Base-by-base conservation (phyloP, 2,888 invertebrate species). In the Pyrrhia umbra region DNA sequence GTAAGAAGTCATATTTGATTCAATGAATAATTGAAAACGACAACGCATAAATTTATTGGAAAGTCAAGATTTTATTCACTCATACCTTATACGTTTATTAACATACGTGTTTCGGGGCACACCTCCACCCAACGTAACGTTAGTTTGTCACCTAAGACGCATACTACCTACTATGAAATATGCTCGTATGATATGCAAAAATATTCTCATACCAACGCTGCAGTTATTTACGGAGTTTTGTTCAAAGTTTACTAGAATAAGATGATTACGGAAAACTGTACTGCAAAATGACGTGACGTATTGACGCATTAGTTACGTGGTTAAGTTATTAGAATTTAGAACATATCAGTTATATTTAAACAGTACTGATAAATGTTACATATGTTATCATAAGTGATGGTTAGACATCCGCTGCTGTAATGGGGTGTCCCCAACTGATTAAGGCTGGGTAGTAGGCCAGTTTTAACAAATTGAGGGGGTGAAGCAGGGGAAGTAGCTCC, bases 191-290 rank as follows among this genome's bases (percentile, higher is more conserved):
- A 65, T 20, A 9, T 23, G 43, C 15, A 43, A 20, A 34, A 58
- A 46, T 52, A 59, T 59, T 54, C 46, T 45, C 46, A 57, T 60
- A 25, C 40, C n/a, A 30, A 20, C 39, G 15, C 6, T 18, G 55
- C 39, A 43, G 37, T 42, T 57, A 45, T 34, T 57, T 71, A 75
- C 45, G 25, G 42, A 45, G 9, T 6, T 21, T 75, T 71, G 78
- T 68, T 70, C 58, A 49, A 68, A 62, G 60, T 8, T 61, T 25
- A 63, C 42, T 4, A 63, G 56, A 65, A 75, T 61, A 75, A 37
- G 30, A 27, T 15, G 18, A 51, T 59, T 58, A 70, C 51, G 52
- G 55, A 59, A 54, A 60, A 66, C 46, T 57, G 6, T 49, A 57
- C 47, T 45, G n/a, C 30, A 57, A 6, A 50, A 10, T 27, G 2